A percentile compares a stretch with the other conserved stretches of the same genome.
Conservation (phyloP, 2,888 invertebrate genomes). For the Cetonia aurata region DNA sequence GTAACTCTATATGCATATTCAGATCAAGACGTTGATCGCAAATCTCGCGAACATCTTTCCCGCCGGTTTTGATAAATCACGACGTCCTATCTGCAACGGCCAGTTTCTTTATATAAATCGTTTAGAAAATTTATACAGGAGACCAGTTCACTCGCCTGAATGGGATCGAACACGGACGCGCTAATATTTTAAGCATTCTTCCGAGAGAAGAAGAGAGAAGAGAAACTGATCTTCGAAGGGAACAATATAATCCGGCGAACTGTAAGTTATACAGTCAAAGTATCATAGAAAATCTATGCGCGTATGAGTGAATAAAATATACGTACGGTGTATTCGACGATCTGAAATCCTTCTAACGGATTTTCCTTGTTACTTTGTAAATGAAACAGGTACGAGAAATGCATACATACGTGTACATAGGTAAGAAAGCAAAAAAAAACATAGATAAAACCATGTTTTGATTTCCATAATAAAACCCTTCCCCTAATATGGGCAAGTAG, state of each 20-base stretch:
- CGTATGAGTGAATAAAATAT: conserved; percentile 30
- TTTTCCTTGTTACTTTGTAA: conserved; percentile 1
- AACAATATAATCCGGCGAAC: conserved; percentile 32
- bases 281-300: conserved; percentile 16
- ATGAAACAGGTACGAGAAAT: background rate
- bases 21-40: conserved; percentile 32
- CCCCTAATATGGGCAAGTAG: conserved; percentile 25
- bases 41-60: conserved; percentile 34
- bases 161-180: conserved; percentile 40
- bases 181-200: conserved; percentile 44
- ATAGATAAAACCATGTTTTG: conserved; percentile 11
- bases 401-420: background rate
- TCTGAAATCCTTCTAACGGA: conserved; percentile 18
- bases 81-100: conserved; percentile 28
- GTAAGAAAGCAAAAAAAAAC: conserved; percentile 1
- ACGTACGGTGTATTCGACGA: background rate
- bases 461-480: conserved; percentile 38
- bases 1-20: conserved; percentile 15
- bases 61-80: conserved; percentile 37
- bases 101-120: conserved; percentile 39
- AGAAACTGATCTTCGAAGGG: conserved; percentile 24
- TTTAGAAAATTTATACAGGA: conserved; percentile 36
- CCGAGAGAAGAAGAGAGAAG: background rate
- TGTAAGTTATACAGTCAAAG: conserved; percentile 28
- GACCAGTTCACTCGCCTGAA: conserved; percentile 27